Evolutionary conservation across 2,113 vertebrate species (phyloP).

Genomic region (Nansenia antarctica): DNA sequence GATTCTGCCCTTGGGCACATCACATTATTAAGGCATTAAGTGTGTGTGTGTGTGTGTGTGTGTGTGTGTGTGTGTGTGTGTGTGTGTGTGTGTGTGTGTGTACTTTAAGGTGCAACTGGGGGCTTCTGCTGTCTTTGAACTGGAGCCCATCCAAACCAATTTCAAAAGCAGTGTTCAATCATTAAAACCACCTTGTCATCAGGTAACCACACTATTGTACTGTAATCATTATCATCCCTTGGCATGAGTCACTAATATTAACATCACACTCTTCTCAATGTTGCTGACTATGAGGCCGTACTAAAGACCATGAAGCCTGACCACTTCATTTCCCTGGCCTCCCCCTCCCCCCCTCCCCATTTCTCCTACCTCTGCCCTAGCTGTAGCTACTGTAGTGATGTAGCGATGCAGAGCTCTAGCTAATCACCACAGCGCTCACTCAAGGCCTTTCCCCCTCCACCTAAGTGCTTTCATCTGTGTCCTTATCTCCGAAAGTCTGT

Average conservation of each 20-base stretch:
- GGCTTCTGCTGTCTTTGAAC: not conserved
- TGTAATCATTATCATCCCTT: not conserved
- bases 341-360: not conserved
- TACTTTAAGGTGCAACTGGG: not conserved
- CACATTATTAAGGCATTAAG: too few species aligned
- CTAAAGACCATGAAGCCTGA: conserved; percentile 13
- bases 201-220: not conserved
- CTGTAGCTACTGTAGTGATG: not conserved
- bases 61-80: not conserved
- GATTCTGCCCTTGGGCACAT: not conserved
- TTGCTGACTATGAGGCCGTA: conserved; percentile 5
- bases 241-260: not conserved
- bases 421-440: conserved; percentile 43
- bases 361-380: not conserved
- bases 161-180: not conserved
- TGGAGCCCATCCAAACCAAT: not conserved
- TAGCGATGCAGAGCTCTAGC: conserved; percentile 1
- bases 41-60: not conserved
- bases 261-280: too few species aligned
- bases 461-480: conserved; percentile 2
- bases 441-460: conserved; percentile 15
- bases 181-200: not conserved
- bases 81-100: not conserved
- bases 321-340: not conserved
- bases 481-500: conserved; percentile 14